Base-by-base conservation (phyloP, 2,113 vertebrate species). In the Pluvianellus socialis region DNA sequence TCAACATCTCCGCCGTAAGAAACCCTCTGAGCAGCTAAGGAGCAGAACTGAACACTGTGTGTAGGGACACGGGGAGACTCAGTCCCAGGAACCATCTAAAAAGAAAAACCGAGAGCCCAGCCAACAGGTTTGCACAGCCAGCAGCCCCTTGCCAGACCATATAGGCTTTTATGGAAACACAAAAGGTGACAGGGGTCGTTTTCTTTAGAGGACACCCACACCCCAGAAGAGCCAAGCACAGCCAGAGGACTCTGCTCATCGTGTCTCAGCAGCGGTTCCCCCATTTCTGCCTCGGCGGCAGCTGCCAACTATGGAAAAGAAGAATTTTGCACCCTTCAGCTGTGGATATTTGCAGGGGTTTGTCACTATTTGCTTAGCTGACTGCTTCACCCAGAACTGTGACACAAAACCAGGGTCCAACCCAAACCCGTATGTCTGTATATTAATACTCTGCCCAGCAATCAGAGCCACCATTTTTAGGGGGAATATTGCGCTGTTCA, bases 261-360 rank as follows among this genome's bases (percentile, higher is more conserved):
- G 0, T 26, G 17, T 17, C 90, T 13, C 75, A 14, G 79, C 72
- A 38, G 28, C 4, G 6, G 9, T 40, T 35, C 28, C 32, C 68
- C 72, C 4, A 0, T 2, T 56, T 32, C 89, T 91, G 63, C 53
- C 40, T 53, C 49, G 19, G 50, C 63, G 62, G 83, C 80, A 84
- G 77, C 67, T 58, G 76, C 83, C 58, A 45, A 65, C 2, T 72
- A 45, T 35, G 52, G 35, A 55, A 72, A 53, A n/a, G 33, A 65
- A 63, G 53, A 92, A 91, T 79, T 87, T 3, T 68, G 93, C 80
- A 85, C 73, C 87, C 84, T 75, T 81, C 84, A 81, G 93, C 87
- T 24, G 68, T 14, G 40, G 44, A 42, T 72, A 27, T n/a, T 85
- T 88, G 87, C 81, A 62, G 52, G 52, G 66, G 79, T 85, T 90